phyloP scores from a whole-genome alignment of 2,797 vertebrate species.

The Syncerus caffer region DNA sequence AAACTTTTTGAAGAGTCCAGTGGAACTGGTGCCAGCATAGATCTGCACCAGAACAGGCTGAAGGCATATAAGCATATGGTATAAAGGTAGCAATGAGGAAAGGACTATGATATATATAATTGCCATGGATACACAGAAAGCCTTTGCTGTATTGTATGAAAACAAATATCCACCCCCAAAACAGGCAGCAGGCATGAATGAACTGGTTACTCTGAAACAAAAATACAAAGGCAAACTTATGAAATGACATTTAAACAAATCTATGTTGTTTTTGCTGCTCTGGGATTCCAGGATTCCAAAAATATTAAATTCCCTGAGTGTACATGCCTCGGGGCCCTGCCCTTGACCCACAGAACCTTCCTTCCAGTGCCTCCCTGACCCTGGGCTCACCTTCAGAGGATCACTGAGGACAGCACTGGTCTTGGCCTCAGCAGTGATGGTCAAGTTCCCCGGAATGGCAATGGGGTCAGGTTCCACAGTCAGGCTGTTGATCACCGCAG shows the following conservation, averaged over 20 bases:
- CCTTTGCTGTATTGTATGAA: neutral
- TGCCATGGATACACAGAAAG: neutral
- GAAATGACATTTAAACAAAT: neutral
- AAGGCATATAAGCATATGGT: neutral
- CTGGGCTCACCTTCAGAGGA: slow-evolving; percentile 79
- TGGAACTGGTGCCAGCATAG: neutral
- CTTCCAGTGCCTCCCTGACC: neutral
- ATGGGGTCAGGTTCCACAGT: slow-evolving; percentile 80
- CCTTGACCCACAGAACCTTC: neutral
- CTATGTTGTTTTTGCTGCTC: neutral
- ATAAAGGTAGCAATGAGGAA: neutral
- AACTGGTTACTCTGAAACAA: neutral
- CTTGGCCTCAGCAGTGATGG: neutral
- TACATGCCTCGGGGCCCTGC: neutral
- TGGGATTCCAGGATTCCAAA: neutral
- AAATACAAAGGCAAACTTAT: neutral
- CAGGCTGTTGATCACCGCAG: slow-evolving; percentile 78
- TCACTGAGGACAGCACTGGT: slow-evolving; percentile 46
- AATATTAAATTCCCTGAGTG: neutral
- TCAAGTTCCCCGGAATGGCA: slow-evolving; percentile 78
- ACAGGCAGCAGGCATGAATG: neutral
- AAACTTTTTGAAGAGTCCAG: neutral
- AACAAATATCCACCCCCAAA: neutral
- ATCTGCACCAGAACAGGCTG: neutral
- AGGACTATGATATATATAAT: neutral